These are phyloP conservation scores for Taurulus bubalis DNA, from an alignment of 2,113 vertebrate genomes.

Conservation along the genomic window DNA sequence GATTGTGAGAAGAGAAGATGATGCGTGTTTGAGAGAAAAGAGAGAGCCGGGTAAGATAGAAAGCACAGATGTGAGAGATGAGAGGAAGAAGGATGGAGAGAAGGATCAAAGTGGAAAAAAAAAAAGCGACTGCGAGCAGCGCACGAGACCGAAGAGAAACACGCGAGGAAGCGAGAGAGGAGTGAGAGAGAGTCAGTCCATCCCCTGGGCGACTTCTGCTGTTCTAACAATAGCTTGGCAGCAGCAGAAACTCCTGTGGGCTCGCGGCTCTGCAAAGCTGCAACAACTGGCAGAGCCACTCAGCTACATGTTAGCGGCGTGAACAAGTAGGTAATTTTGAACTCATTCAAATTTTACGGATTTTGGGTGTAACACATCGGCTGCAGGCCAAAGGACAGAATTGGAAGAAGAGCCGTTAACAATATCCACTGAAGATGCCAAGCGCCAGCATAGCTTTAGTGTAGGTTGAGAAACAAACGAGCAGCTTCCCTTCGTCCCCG, in stretches of 20 bases:
- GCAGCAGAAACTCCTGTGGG: conserved; percentile 73
- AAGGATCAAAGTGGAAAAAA: conserved; percentile 54
- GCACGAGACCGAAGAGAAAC: conserved; percentile 40
- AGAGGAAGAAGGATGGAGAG: conserved; percentile 26
- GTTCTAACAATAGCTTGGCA: conserved; percentile 79
- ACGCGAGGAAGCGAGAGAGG: conserved; percentile 37
- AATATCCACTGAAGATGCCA: background rate
- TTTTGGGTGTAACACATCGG: conserved; percentile 29
- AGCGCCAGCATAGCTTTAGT: background rate
- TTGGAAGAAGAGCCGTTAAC: conserved; percentile 25
- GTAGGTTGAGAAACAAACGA: conserved; percentile 1
- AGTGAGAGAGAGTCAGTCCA: conserved; percentile 59
- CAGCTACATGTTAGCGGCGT: conserved; percentile 42
- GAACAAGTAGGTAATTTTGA: conserved; percentile 45
- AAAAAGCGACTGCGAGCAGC: conserved; percentile 20
- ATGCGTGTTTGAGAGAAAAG: conserved; percentile 30
- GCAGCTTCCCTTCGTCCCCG: background rate
- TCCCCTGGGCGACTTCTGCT: conserved; percentile 72
- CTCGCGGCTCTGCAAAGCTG: conserved; percentile 57
- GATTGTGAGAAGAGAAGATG: conserved; percentile 17
- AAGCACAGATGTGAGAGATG: conserved; percentile 27
- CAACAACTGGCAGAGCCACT: conserved; percentile 63
- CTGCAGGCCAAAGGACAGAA: conserved; percentile 38
- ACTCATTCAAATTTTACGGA: conserved; percentile 61
- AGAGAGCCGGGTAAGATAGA: conserved; percentile 1